These are phyloP conservation scores for Ammodytes dubius DNA, from an alignment of 2,113 vertebrate genomes.

Conservation along the genomic window DNA sequence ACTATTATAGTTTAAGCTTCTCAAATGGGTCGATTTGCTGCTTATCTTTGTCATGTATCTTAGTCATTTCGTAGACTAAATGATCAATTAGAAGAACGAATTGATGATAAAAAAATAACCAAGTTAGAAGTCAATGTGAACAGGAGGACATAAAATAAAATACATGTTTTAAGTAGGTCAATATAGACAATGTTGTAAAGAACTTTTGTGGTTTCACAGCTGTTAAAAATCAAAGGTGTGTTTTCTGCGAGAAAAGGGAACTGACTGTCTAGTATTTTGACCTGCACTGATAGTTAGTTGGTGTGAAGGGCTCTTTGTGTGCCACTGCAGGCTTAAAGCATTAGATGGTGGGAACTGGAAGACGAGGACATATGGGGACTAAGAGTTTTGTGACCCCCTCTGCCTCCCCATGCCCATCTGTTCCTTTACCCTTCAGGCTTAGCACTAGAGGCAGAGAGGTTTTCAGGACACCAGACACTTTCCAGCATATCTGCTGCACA, in stretches of 20 bases:
- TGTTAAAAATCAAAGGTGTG: not conserved
- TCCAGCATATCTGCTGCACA: not conserved
- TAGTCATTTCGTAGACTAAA: not conserved
- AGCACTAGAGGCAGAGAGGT: constrained; percentile 45
- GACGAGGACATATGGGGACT: constrained; percentile 81
- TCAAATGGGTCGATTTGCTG: not conserved
- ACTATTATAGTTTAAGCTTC: not conserved
- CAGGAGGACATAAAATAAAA: not conserved
- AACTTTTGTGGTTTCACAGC: not conserved
- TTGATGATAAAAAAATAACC: not conserved
- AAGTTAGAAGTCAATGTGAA: not conserved
- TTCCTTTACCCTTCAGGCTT: constrained; percentile 68
- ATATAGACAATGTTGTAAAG: too few relatives aligned
- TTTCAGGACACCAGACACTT: constrained; percentile 41
- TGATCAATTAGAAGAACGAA: not conserved
- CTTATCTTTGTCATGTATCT: not conserved
- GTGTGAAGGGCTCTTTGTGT: constrained; percentile 69
- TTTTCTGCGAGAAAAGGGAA: constrained; percentile 13
- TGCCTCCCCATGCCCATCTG: constrained; percentile 76
- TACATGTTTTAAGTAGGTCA: not conserved
- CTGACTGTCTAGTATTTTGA: constrained; percentile 28
- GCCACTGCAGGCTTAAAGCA: constrained; percentile 61
- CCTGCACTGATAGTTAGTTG: constrained; percentile 34
- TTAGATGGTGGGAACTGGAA: constrained; percentile 67
- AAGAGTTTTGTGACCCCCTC: constrained; percentile 70